Evolutionary conservation across 2,113 vertebrate genomes (phyloP).

Genomic region (Patagioenas fasciata): DNA sequence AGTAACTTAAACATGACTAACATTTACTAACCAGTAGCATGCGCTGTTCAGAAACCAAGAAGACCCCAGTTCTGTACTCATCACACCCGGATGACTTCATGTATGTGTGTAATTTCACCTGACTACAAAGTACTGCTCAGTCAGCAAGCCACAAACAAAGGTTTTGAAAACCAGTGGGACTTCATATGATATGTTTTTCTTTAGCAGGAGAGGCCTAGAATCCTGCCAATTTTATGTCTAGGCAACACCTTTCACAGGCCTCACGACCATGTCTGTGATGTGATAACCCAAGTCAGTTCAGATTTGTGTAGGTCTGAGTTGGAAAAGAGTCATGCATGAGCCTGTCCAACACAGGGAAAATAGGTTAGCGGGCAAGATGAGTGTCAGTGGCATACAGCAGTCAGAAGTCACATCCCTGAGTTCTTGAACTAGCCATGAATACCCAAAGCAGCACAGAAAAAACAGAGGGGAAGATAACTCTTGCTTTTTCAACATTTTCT

Average conservation of each 20-base stretch:
- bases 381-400: not conserved
- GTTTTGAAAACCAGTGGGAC: not conserved
- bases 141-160: not conserved
- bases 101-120: accelerated
- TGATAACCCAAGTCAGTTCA: not conserved
- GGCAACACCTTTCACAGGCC: not conserved
- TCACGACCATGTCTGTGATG: accelerated
- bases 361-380: not conserved
- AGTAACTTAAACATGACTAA: not conserved
- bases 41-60: not conserved
- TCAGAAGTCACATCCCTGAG: not conserved
- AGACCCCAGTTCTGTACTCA: not conserved
- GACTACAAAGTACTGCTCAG: not conserved
- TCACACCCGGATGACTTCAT: not conserved
- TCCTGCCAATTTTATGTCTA: not conserved
- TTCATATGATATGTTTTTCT: not conserved
- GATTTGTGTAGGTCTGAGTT: not conserved
- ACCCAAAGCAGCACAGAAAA: not conserved
- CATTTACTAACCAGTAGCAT: not conserved
- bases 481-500: not conserved
- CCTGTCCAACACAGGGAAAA: not conserved
- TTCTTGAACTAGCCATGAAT: not conserved
- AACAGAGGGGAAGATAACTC: not conserved
- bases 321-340: not conserved
- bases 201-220: not conserved